Base-by-base conservation (phyloP, 2,113 vertebrate genomes). In the Perognathus longimembris region DNA sequence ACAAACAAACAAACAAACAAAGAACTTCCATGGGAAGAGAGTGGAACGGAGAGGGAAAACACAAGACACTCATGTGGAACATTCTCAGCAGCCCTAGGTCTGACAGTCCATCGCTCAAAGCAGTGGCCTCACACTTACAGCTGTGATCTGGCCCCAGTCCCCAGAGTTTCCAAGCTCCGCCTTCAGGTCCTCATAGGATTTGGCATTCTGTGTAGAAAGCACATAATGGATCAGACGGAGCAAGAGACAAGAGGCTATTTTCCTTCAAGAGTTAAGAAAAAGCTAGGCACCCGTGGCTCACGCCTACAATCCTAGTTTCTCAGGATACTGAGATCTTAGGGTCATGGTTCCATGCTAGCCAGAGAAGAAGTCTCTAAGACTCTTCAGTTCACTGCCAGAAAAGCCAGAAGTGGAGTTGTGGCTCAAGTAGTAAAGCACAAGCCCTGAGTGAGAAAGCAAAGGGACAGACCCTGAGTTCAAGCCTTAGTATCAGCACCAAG, bases 151-250 rank as follows among this genome's bases (percentile, higher is more conserved):
- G 61, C 91, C 95, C 0, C 99, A 91, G 77, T 97, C 95, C 32
- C 86, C 95, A 2, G 97, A 89, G 0, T 98, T 97, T 0, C 96
- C 98, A 42, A 99, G 97, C 94, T 99, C 98, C 0, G 96, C 94
- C 95, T 96, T 98, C 96, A 98, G 87, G 0, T 94, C 96, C 40
- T 98, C 98, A 0, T 99, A 99, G 64, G 98, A 98, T 96, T 98
- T 99, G 83, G 89, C 87, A 15, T 97, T 98, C 98, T 99, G 96
- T 57, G 82, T 11, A 70, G 14, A 95, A 89, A 95, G 20, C 59
- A 88, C 45, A 28, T 10, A 73, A 89, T 32, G 78, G 7, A 59
- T 92, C 38, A 94, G 80, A 85, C 15, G 82, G 45, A 42, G 84
- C 77, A 77, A 14, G 6, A 38, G 22, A 88, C 21, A n/a, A 26